Percentiles rank a stretch among this genome's conserved stretches.
These are phyloP conservation scores for Cavia porcellus DNA, from an alignment of 2,113 vertebrate species.

Conservation along the genomic window DNA sequence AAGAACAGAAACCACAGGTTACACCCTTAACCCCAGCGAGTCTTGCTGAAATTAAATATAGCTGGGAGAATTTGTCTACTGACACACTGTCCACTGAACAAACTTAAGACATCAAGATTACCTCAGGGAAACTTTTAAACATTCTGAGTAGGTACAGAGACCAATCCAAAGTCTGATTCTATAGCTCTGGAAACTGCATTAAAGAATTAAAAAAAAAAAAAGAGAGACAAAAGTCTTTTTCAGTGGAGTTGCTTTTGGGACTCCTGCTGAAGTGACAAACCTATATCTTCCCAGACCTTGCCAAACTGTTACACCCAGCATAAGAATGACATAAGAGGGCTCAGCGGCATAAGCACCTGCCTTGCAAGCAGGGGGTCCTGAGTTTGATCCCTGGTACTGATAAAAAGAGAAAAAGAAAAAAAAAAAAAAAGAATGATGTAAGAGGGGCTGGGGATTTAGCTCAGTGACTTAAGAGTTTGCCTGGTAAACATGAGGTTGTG, in stretches of 20 bases:
- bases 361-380: too few relatives aligned
- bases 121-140: neutral
- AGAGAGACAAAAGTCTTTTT: neutral
- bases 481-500: too few relatives aligned
- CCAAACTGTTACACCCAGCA: neutral
- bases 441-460: too few relatives aligned
- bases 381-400: too few relatives aligned
- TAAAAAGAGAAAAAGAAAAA: too few relatives aligned
- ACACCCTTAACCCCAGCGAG: neutral
- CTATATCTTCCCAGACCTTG: neutral
- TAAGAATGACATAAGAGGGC: too few relatives aligned
- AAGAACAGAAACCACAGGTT: neutral
- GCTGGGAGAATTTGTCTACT: neutral
- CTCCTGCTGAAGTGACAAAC: neutral
- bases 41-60: neutral
- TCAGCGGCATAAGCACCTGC: too few relatives aligned
- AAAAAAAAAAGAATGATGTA: neutral
- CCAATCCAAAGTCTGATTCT: neutral
- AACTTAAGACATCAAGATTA: neutral
- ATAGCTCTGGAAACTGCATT: neutral
- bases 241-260: neutral
- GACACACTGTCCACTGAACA: neutral
- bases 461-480: too few relatives aligned
- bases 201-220: neutral
- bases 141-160: neutral